phyloP scores from a whole-genome alignment of 1,140 invertebrate species.

The Polypedilum vanderplanki region DNA sequence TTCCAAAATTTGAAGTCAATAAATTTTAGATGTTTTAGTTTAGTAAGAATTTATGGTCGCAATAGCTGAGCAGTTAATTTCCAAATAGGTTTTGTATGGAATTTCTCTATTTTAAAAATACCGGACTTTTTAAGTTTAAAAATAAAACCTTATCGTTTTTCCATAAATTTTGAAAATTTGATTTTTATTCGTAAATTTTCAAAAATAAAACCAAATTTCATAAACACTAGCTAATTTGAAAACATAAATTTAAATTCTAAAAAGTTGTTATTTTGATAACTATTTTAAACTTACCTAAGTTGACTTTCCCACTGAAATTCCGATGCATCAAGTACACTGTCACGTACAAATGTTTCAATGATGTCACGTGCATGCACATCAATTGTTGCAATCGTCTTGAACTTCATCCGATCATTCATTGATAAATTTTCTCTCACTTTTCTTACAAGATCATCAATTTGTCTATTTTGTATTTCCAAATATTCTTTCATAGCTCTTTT shows the following conservation, averaged over 20 bases:
- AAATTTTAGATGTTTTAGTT: too few species aligned
- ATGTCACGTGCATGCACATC: slow-evolving; percentile 87
- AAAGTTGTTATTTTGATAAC: background rate
- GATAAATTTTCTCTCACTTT: slow-evolving; percentile 57
- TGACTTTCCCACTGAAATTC: slow-evolving; percentile 93
- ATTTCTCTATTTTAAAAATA: too few species aligned
- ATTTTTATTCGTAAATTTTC: too few species aligned
- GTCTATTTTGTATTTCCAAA: slow-evolving; percentile 66
- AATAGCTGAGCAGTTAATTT: too few species aligned
- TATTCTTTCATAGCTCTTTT: slow-evolving; percentile 87
- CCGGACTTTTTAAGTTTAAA: too few species aligned
- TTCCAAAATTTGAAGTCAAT: too few species aligned
- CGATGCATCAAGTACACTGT: slow-evolving; percentile 71
- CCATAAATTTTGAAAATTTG: too few species aligned
- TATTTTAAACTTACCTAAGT: slow-evolving; percentile 45
- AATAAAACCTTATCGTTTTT: too few species aligned
- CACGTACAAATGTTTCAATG: slow-evolving; percentile 75
- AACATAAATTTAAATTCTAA: background rate
- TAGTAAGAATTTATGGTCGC: too few species aligned
- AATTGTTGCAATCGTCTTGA: slow-evolving; percentile 79
- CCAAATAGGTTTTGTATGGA: too few species aligned
- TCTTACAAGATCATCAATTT: slow-evolving; percentile 76
- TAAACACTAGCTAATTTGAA: background rate
- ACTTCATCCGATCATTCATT: slow-evolving; percentile 77
- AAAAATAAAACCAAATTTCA: too few species aligned